Evolutionary conservation across 2,797 vertebrate genomes (phyloP), one percentile per base, ranked within the genome.

Genomic region (Alfaro cultratus): DNA sequence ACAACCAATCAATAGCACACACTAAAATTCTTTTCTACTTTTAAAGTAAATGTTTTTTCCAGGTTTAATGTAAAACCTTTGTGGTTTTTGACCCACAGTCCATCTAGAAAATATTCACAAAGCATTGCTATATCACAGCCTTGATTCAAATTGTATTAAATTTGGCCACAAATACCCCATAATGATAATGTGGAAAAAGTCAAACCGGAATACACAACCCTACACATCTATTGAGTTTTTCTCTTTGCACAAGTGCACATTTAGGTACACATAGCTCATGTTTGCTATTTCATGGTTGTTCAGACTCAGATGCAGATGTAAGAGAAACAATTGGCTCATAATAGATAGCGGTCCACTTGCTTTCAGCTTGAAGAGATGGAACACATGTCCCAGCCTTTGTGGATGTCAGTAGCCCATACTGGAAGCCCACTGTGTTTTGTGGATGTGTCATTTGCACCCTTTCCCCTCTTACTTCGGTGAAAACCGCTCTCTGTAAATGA

Each of bases 401-500:
- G 94, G 91, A 90, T 95, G 95, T 95, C 93, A 93, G 94, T 95
- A 89, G 93, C 95, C 89, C 96, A 95, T 96, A 95, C 96, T 97
- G 94, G 93, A 96, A 96, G 94, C 96, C 88, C 89, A 74, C 76
- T 75, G 93, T 91, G 94, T 95, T 96, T 98, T 97, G 96, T 97
- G 96, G 95, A 96, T 83, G 94, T 98, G 97, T 97, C 97, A 97
- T 94, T 97, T 96, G 95, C 96, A 97, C 94, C 88, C 96, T 93
- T 93, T 95, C 95, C 85, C 91, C 95, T 96, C 95, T 95, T 93
- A 92, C 91, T 92, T 92, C 89, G 74, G 89, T 84, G 95, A 95
- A 95, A 94, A 92, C 94, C 95, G 94, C 95, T 95, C 89, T 94
- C 95, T 96, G 96, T 91, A 93, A 95, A 96, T 92, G 96, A 96